Conservation (phyloP, 2,797 vertebrate species). For the Brotula barbata region DNA sequence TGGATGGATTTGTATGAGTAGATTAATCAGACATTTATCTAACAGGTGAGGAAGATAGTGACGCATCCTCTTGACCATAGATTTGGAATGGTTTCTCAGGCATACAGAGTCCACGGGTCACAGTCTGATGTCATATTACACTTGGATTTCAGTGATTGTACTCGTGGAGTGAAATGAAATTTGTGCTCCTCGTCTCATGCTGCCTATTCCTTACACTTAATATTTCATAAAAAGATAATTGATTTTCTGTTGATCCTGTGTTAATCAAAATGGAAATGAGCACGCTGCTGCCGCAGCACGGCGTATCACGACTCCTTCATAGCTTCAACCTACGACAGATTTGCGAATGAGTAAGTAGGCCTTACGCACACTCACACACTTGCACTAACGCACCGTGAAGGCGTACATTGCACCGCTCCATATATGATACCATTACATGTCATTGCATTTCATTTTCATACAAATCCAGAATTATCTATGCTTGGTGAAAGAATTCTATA, state of each 20-base stretch:
- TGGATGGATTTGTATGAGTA: too few relatives aligned
- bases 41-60: slow-evolving; percentile 37
- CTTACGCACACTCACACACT: slow-evolving; percentile 26
- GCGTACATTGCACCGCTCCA: slow-evolving; percentile 29
- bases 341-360: not conserved
- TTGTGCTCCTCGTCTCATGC: slow-evolving; percentile 27
- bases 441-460: slow-evolving; percentile 65
- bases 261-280: slow-evolving; percentile 79
- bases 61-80: slow-evolving; percentile 42
- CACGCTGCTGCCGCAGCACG: slow-evolving; percentile 64
- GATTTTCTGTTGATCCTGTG: slow-evolving; percentile 70
- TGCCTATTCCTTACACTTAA: slow-evolving; percentile 35
- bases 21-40: too few relatives aligned
- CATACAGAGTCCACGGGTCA: slow-evolving; percentile 43
- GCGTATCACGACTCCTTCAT: slow-evolving; percentile 61
- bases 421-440: slow-evolving; percentile 59
- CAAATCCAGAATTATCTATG: slow-evolving; percentile 55
- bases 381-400: not conserved
- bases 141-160: slow-evolving; percentile 13
- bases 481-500: slow-evolving; percentile 56
- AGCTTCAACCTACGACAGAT: slow-evolving; percentile 30
- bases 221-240: slow-evolving; percentile 67
- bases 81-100: slow-evolving; percentile 27
- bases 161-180: slow-evolving; percentile 43
- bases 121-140: slow-evolving; percentile 34